Evolutionary conservation across 2,888 invertebrate species (phyloP).

Genomic region (Dolomedes plantarius): DNA sequence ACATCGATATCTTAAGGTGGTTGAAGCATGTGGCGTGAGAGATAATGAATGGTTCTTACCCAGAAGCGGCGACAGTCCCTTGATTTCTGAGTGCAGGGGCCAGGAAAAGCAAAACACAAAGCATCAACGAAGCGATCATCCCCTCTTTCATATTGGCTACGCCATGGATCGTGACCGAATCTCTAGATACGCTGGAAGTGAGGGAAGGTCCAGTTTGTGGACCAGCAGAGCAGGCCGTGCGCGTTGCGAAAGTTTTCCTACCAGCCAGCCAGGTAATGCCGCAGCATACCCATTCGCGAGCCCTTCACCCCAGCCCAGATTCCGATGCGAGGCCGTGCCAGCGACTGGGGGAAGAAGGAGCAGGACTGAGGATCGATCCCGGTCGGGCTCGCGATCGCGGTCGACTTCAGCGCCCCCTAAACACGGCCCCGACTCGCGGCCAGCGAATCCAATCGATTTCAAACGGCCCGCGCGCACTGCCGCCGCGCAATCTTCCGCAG

Average conservation of each 20-base stretch:
- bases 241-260: conserved; percentile 43
- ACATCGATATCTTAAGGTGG: too few relatives aligned
- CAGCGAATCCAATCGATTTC: conserved; percentile 59
- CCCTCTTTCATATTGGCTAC: conserved; percentile 70
- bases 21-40: too few relatives aligned
- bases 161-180: conserved; percentile 63
- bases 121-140: conserved; percentile 71
- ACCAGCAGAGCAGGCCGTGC: conserved; percentile 43
- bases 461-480: conserved; percentile 45
- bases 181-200: conserved; percentile 49
- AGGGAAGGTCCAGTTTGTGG: conserved; percentile 59
- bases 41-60: conserved; percentile 43
- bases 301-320: conserved; percentile 65
- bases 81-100: conserved; percentile 70
- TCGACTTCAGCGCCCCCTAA: conserved; percentile 8
- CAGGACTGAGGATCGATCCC: conserved; percentile 59
- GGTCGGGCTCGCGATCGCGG: conserved; percentile 23
- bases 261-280: conserved; percentile 64
- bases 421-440: neutral
- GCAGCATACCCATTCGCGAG: conserved; percentile 66
- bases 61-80: conserved; percentile 71
- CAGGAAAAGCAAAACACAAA: conserved; percentile 70
- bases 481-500: conserved; percentile 67
- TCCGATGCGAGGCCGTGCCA: conserved; percentile 54
- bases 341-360: conserved; percentile 58